Conservation (phyloP, 1,140 invertebrate genomes). For the Piezodorus guildinii region DNA sequence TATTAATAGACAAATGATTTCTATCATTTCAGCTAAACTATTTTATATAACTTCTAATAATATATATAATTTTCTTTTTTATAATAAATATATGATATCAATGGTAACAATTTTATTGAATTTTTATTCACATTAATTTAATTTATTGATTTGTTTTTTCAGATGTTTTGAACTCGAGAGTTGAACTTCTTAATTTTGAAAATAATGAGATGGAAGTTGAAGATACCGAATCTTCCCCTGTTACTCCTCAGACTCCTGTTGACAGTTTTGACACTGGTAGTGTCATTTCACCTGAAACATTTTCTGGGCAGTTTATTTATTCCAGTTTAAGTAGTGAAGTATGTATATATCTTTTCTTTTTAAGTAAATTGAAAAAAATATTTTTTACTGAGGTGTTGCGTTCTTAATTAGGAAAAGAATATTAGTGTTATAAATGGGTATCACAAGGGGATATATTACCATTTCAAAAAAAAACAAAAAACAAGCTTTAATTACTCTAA, state of each 20-base stretch:
- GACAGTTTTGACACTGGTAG: slow-evolving; percentile 37
- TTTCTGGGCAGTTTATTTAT: slow-evolving; percentile 30
- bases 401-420: no score
- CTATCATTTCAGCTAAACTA: no score
- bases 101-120: no score
- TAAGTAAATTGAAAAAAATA: slow-evolving; percentile 19
- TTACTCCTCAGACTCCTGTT: slow-evolving; percentile 35
- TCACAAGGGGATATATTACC: no score
- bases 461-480: no score
- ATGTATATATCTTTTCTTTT: slow-evolving; percentile 22
- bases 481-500: no score
- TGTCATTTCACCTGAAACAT: slow-evolving; percentile 38
- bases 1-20: no score
- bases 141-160: slow-evolving; percentile 1
- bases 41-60: no score
- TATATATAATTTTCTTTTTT: no score
- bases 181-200: slow-evolving; percentile 14
- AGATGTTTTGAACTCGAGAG: slow-evolving; percentile 11
- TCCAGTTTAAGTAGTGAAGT: slow-evolving; percentile 24
- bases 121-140: neutral
- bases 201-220: slow-evolving; percentile 37
- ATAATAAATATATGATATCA: no score
- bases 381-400: neutral
- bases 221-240: slow-evolving; percentile 48
- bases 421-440: no score